Base-by-base conservation (phyloP, 2,888 invertebrate genomes). In the Oligia latruncula region DNA sequence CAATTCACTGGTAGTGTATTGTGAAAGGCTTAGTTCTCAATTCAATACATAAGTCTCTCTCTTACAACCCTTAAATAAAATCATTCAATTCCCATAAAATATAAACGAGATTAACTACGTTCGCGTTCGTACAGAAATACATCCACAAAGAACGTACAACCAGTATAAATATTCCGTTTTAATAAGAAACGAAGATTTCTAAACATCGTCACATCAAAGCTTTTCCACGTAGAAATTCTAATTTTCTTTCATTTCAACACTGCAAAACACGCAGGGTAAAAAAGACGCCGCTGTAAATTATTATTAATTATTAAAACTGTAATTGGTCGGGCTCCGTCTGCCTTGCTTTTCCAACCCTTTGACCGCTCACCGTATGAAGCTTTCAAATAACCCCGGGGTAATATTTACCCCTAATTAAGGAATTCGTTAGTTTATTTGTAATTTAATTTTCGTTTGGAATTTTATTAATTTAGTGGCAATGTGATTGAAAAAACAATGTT, bases 291-390 rank as follows among this genome's bases (percentile, higher is more conserved):
- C 82, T 86, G 87, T 81, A 88, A 89, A 90, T 90, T 89, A 88
- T 88, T 91, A 90, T 91, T 90, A 90, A 92, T 91, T 87, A 92
- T 91, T 91, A 87, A 90, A 90, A 89, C 87, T 87, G 86, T 91
- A 92, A 92, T 92, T 92, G 91, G 90, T 90, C 83, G 74, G 72
- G 78, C 86, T 78, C 83, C 82, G 81, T 82, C 81, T 84, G 80
- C 85, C 62, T 82, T 73, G 77, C 87, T 74, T 74, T 87, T 76
- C 58, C 60, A 87, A 84, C 88, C 88, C 89, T 91, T 91, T 91
- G 90, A 91, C 84, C 84, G 82, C 82, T 77, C 85, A 80, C 85
- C 88, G 88, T 88, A 83, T 83, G 83, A 82, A 79, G 74, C 78
- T 79, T 82, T 82, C 83, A 81, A 83, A 82, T 85, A 78, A 80